phyloP scores from a whole-genome alignment of 2,888 invertebrate genomes.

The Eristalinus aeneus region DNA sequence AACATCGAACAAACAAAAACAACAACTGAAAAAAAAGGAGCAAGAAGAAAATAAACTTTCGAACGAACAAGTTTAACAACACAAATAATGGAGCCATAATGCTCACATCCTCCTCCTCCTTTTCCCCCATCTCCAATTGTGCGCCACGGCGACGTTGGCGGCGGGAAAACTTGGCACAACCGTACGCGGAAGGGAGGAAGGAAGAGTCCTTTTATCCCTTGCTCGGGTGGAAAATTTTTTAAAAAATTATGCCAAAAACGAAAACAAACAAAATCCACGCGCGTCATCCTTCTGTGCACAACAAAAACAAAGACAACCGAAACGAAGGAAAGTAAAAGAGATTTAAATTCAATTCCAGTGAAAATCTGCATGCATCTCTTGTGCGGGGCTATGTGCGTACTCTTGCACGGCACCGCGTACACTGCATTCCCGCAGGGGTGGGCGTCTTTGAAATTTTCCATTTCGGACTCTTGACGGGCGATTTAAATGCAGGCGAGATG shows the following conservation, averaged over 20 bases:
- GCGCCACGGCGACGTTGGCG: neutral
- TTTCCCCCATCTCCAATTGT: slow-evolving; percentile 8
- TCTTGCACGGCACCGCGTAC: neutral
- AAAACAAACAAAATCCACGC: slow-evolving; percentile 56
- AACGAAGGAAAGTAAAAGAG: slow-evolving; percentile 8
- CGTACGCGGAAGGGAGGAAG: neutral
- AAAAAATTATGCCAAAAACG: slow-evolving; percentile 31
- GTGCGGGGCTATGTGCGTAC: neutral
- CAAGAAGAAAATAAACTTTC: slow-evolving; percentile 42
- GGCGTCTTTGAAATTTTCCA: slow-evolving; percentile 18
- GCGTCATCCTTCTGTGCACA: slow-evolving; percentile 28
- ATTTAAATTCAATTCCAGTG: slow-evolving; percentile 1
- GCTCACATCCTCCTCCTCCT: slow-evolving; percentile 35
- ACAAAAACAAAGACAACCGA: slow-evolving; percentile 28
- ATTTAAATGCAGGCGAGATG: slow-evolving; percentile 42
- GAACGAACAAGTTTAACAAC: slow-evolving; percentile 60
- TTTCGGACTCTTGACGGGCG: slow-evolving; percentile 38
- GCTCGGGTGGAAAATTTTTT: slow-evolving; percentile 32
- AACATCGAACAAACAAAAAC: neutral
- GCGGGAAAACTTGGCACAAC: neutral
- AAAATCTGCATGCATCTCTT: slow-evolving; percentile 3
- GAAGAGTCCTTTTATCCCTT: slow-evolving; percentile 13
- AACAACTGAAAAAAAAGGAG: neutral
- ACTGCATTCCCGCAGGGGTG: neutral
- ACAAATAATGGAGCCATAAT: slow-evolving; percentile 66